Evolutionary conservation across 2,888 invertebrate species (phyloP), one percentile per base, ranked within the genome.

Genomic region (Mechanitis messenoides): DNA sequence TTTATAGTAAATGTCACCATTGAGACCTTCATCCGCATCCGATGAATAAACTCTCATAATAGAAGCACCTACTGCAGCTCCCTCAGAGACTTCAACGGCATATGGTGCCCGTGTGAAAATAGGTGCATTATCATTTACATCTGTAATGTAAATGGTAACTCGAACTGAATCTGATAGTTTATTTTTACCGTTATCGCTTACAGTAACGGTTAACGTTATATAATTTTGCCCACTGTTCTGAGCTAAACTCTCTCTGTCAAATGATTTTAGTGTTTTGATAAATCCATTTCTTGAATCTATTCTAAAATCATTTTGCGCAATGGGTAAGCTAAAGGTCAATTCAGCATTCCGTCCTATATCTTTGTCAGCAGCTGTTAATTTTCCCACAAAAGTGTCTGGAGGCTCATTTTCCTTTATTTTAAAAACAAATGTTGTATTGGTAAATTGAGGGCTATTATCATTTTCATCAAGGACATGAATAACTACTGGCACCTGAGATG

Each of bases 381-480:
- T 96, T 1, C 98, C 97, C 38, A 99, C 96, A 84, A 97, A 97
- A 0, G 97, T 95, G 80, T 96, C 96, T 0, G 94, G 92, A 1
- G 95, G 95, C 69, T 96, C 95, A 81, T 97, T 97, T 86, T 97
- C 97, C 59, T 94, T 93, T 28, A 98, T 93, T 80, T 93, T 95
- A 78, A 98, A 97, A 63, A 95, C 94, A 83, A 98, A 99, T 20
- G 96, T 96, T 42, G 93, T 93, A 73, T 98, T 97, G 2, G 94
- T 94, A 84, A 99, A 99, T 78, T 95, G 93, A 0, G 99, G 99
- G 42, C 95, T 93, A 81, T 98, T 97, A 85, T 99, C 98, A 83
- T 99, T 99, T 86, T 98, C 97, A 85, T 98, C 99, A 66, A 97
- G 93, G 33, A 98, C 94, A 77, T 97, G 97, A 66, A 98, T 95